phyloP scores from a whole-genome alignment of 2,797 vertebrate genomes.

The Pangasius larnaudii region DNA sequence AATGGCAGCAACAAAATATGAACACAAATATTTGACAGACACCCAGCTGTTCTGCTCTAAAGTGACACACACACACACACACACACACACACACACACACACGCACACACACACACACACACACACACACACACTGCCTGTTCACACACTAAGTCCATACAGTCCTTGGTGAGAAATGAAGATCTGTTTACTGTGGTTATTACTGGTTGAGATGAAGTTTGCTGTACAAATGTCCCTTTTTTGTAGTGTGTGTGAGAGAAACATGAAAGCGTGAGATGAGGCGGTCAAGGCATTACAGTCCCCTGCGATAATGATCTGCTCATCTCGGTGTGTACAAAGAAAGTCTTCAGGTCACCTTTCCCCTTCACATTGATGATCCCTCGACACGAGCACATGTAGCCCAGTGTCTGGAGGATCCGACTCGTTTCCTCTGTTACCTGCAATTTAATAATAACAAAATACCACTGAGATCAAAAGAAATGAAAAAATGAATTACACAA shows the following conservation, averaged over 20 bases:
- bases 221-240: constrained; percentile 15
- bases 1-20: constrained; percentile 88
- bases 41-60: constrained; percentile 47
- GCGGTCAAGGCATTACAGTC: constrained; percentile 87
- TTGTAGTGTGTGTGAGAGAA: neutral
- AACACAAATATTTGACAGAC: constrained; percentile 75
- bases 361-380: constrained; percentile 98
- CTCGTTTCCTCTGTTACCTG: constrained; percentile 96
- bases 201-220: constrained; percentile 9
- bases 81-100: neutral
- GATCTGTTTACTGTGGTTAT: constrained; percentile 38
- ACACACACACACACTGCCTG: constrained; percentile 3
- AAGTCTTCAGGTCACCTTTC: constrained; percentile 95
- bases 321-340: constrained; percentile 96
- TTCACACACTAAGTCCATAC: constrained; percentile 7
- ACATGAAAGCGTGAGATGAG: neutral
- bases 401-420: constrained; percentile 82
- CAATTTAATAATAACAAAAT: neutral
- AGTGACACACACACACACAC: neutral
- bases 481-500: neutral
- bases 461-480: neutral
- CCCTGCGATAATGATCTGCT: constrained; percentile 93
- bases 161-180: constrained; percentile 55
- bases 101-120: constrained; percentile 2
- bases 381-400: constrained; percentile 93